Evolutionary conservation across 2,113 vertebrate genomes (phyloP).

Genomic region (Willisornis vidua): DNA sequence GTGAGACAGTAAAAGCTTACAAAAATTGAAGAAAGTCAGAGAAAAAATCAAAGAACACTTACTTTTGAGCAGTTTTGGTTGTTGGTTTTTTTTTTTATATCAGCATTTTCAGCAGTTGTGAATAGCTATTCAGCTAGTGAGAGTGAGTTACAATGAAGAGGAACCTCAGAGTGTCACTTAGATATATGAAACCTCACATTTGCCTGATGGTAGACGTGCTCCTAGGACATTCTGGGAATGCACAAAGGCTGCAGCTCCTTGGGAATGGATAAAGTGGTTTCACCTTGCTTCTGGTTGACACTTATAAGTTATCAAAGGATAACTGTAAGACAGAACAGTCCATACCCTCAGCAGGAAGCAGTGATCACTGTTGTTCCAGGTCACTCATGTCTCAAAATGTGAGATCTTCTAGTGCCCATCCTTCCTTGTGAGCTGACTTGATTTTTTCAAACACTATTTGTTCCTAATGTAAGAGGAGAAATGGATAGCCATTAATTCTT

Average conservation of each 20-base stretch:
- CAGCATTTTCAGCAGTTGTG: background rate
- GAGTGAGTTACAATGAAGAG: background rate
- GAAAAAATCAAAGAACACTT: background rate
- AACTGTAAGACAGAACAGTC: background rate
- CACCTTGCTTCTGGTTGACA: background rate
- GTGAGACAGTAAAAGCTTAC: background rate
- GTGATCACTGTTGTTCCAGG: background rate
- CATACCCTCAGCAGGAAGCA: background rate
- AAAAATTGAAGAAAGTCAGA: background rate
- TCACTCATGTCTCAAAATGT: background rate
- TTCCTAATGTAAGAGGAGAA: background rate
- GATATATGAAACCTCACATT: background rate
- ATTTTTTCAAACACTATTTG: background rate
- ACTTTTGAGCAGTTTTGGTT: background rate
- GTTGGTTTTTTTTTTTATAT: background rate
- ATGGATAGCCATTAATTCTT: background rate
- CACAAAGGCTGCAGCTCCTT: background rate
- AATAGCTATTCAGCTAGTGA: background rate
- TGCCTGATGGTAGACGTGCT: background rate
- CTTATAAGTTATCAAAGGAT: background rate
- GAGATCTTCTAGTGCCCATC: background rate
- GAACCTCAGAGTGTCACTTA: background rate
- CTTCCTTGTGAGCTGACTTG: background rate
- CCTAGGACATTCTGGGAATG: background rate
- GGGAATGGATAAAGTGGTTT: background rate